These are phyloP conservation scores for Xanthorhoe spadicearia DNA, from an alignment of 2,888 invertebrate species.

Conservation along the genomic window DNA sequence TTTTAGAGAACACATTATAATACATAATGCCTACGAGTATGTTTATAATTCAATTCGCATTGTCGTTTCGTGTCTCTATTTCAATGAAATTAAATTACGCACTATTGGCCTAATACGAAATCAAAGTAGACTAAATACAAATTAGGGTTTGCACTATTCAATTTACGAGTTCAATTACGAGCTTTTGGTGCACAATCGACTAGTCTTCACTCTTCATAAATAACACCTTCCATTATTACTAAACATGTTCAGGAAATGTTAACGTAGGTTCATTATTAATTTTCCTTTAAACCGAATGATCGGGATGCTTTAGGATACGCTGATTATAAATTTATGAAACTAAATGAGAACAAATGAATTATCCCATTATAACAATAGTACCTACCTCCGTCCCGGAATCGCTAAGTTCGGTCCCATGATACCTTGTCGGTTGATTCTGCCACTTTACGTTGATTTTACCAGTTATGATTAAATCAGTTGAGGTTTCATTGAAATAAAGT, in stretches of 20 bases:
- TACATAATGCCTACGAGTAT: background rate
- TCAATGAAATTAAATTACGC: no score
- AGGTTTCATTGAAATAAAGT: background rate
- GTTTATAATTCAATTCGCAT: background rate
- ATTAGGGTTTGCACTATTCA: no score
- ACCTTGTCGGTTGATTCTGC: background rate
- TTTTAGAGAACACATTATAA: background rate
- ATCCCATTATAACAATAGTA: background rate
- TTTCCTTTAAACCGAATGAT: background rate
- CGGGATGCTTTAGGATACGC: background rate
- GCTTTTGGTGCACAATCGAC: no score
- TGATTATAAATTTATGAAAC: background rate
- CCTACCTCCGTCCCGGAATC: background rate
- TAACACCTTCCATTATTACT: no score
- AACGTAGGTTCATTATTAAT: background rate
- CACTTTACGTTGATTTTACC: slow-evolving; percentile 3
- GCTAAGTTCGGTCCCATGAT: background rate
- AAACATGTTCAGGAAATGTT: background rate
- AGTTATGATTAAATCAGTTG: background rate
- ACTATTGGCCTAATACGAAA: no score
- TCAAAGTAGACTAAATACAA: no score
- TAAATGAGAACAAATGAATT: background rate
- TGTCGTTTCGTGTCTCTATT: background rate
- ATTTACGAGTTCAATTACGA: no score
- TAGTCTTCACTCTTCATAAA: no score